Evolutionary conservation across 2,888 invertebrate genomes (phyloP), one percentile per base, ranked within the genome.

Genomic region (Scaptomyza cyrtandrae): DNA sequence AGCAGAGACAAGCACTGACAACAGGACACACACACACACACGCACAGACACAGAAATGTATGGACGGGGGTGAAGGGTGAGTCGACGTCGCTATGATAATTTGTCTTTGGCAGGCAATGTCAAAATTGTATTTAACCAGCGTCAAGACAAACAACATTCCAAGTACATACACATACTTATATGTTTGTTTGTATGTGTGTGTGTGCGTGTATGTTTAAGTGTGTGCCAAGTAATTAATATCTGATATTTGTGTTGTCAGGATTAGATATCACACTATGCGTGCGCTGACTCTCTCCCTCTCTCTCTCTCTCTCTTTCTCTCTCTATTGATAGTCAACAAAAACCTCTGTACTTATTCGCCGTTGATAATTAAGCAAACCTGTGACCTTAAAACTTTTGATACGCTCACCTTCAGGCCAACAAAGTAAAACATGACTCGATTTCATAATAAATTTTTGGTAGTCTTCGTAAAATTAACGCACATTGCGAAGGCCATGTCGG

Each of bases 41-140:
- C 1, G 2, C 5, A 52, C 0, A n/a, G n/a, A n/a, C n/a, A n/a
- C n/a, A n/a, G n/a, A n/a, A n/a, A n/a, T n/a, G n/a, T n/a, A n/a
- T n/a, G n/a, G n/a, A n/a, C n/a, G n/a, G 33, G 33, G 9, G 33
- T 33, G 33, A 6, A 14, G 24, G 0, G 11, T 43, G 44, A 49
- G 33, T 19, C 16, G 19, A 14, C 39, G 14, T 52, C 54, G 55
- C 74, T 76, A 80, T 69, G 79, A 78, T 80, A 79, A 79, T 79
- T 78, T 75, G 78, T 59, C 78, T 66, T 54, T 80, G 79, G 73
- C 75, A 70, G 70, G 76, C 67, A 46, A 76, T 68, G 78, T 66
- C 76, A 68, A 56, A 65, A 68, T 68, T 66, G 61, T 80, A 77
- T 76, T 75, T 80, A 70, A 60, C 60, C 63, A 53, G 53, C 60